Base-by-base conservation (phyloP, 2,888 invertebrate genomes). In the Diaperis boleti region DNA sequence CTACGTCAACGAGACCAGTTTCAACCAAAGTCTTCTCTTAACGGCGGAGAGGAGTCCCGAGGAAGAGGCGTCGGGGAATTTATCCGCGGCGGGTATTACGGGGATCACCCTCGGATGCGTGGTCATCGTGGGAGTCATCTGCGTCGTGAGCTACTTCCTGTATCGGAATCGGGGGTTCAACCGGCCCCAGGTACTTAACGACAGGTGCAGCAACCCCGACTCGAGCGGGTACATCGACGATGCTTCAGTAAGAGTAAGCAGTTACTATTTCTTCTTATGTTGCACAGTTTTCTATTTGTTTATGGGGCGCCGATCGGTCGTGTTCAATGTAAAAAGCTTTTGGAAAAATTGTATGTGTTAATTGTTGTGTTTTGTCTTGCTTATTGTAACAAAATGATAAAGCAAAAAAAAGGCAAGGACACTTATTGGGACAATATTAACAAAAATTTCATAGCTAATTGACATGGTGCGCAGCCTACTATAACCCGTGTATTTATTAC, bases 211-310 rank as follows among this genome's bases (percentile, higher is more conserved):
- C 74, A 93, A 93, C 80, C 92, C 92, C 5, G 93, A 94, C 78
- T 93, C 92, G 59, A 92, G 92, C 77, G 92, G 92, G 72, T 94
- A 94, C 77, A 89, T 94, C 69, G 93, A 93, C 79, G 94, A 93
- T 80, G 92, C 92, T 80, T 92, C 92, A 76, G 89, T 92, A 79
- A 86, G 92, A 83, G 92, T 92, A 84, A 85, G 88, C 83, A 76
- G 68, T 69, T 70, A 70, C 65, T 69, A 54, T 71, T 73, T 70
- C 66, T 59, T 35, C 70, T 66, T 68, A 65, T 60, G 64, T 71
- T 73, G 68, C 65, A 65, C 55, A 47, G 17, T 60, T 55, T 62
- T 44, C 3, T 39, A 5, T 8, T 17, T 45, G 8, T 50, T 57
- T 37, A 31, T 47, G n/a, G n/a, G n/a, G n/a, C n/a, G n/a, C n/a